Base-by-base conservation (phyloP, 2,797 vertebrate genomes). In the Brachyalestes nurse region DNA sequence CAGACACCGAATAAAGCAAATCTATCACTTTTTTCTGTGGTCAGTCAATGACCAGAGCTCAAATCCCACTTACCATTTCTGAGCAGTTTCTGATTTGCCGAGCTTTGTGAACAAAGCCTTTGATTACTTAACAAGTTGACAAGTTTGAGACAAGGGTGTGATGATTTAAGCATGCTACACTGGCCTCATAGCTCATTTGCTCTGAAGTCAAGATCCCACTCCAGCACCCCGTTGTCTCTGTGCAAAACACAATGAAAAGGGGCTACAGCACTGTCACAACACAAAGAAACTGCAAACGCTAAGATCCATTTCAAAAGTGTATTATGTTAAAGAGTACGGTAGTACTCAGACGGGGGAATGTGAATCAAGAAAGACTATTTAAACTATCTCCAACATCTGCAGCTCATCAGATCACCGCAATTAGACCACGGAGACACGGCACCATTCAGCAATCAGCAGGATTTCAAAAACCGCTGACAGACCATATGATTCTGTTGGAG, bases 351-450 rank as follows among this genome's bases (percentile, higher is more conserved):
- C 6, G 6, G 12, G 23, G 66, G n/a, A 47, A 69, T 67, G 64
- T 17, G 19, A 17, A 38, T 58, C 5, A 58, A 21, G 19, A 23
- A 10, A 58, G 57, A 1, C 55, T 13, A 21, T 49, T 45, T 75
- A 19, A 6, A 25, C 21, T 28, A 21, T 47, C 45, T 47, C 45
- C 4, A 62, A 38, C 38, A 65, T 38, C 45, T 38, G 10, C 7
- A 34, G 17, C n/a, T 61, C 25, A 21, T 65, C 60, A 53, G 74
- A 38, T 76, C 45, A 65, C 74, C 51, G 45, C 9, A 65, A 51
- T 1, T 23, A 47, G n/a, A 47, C 14, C 40, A 67, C 6, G 9
- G 21, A 42, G 40, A 19, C 13, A 42, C 1, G 9, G n/a, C 38
- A n/a, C 40, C 40, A 23, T 67, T 67, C n/a, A n/a, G 17, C n/a